Conservation (phyloP, 2,888 invertebrate species). For the Lepidochitona cinerea region DNA sequence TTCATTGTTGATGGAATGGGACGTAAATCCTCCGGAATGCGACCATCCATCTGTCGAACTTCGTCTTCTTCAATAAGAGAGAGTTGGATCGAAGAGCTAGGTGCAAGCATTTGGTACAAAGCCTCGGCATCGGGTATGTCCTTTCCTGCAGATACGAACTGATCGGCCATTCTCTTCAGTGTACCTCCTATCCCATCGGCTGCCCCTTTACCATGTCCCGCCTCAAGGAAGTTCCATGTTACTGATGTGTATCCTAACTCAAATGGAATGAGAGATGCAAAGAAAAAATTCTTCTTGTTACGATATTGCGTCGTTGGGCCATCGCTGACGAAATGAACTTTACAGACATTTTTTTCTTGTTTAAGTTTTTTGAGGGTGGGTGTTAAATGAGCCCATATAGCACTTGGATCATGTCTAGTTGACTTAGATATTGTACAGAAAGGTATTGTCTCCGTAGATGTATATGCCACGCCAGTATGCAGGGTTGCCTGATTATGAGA, state of each 20-base stretch:
- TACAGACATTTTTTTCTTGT: conserved; percentile 12
- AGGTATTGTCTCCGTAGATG: conserved; percentile 8
- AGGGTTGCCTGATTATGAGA: conserved; percentile 27
- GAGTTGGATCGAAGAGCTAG: too few relatives aligned
- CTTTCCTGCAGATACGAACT: conserved; percentile 26
- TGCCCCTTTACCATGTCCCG: conserved; percentile 65
- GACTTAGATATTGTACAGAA: conserved; percentile 59
- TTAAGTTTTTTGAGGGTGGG: conserved; percentile 43
- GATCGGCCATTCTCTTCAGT: conserved; percentile 49
- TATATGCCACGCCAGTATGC: conserved; percentile 28
- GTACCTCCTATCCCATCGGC: conserved; percentile 61
- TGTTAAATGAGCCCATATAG: conserved; percentile 68
- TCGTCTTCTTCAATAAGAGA: too few relatives aligned
- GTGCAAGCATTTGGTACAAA: background rate
- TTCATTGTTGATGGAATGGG: too few relatives aligned
- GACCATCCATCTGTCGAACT: too few relatives aligned
- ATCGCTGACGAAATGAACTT: conserved; percentile 35
- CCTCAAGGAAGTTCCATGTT: conserved; percentile 64
- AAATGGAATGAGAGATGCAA: conserved; percentile 32
- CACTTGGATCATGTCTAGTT: conserved; percentile 61
- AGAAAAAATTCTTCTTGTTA: conserved; percentile 67
- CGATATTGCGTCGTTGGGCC: conserved; percentile 66
- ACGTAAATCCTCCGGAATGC: too few relatives aligned
- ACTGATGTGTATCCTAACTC: conserved; percentile 17
- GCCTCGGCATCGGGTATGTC: conserved; percentile 21